A percentile compares a stretch with the other conserved stretches of the same genome.
Conservation (phyloP, 2,797 vertebrate species). For the Oreonectes daqikongensis region DNA sequence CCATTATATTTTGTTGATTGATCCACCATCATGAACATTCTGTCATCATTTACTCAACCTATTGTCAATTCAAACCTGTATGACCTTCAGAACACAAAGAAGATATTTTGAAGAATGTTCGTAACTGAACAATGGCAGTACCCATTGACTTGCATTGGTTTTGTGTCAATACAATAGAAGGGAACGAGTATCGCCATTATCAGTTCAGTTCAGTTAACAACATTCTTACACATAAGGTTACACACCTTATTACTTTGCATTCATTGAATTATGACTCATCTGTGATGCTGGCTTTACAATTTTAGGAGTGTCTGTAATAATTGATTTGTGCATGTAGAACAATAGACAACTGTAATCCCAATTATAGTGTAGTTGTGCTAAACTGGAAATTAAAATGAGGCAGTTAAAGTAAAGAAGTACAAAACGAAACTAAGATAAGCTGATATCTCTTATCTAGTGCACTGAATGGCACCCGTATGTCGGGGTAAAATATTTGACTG, state of each 20-base stretch:
- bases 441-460: neutral
- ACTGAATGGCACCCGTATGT: neutral
- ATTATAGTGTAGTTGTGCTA: neutral
- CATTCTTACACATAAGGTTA: neutral
- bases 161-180: too few relatives aligned
- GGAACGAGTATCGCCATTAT: too few relatives aligned
- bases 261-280: neutral
- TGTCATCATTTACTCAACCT: neutral
- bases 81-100: too few relatives aligned
- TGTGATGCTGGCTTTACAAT: neutral
- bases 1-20: neutral
- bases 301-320: neutral
- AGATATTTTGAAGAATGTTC: too few relatives aligned
- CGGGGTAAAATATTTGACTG: neutral
- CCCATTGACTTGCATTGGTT: too few relatives aligned
- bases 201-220: too few relatives aligned
- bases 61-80: too few relatives aligned
- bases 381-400: neutral
- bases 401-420: neutral
- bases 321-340: too few relatives aligned
- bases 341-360: neutral
- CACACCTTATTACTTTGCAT: neutral
- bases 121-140: too few relatives aligned
- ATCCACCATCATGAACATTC: neutral
- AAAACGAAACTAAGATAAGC: neutral